A percentile compares a stretch with the other conserved stretches of the same genome.
phyloP scores from a whole-genome alignment of 2,797 vertebrate species.

The Rhincodon typus region DNA sequence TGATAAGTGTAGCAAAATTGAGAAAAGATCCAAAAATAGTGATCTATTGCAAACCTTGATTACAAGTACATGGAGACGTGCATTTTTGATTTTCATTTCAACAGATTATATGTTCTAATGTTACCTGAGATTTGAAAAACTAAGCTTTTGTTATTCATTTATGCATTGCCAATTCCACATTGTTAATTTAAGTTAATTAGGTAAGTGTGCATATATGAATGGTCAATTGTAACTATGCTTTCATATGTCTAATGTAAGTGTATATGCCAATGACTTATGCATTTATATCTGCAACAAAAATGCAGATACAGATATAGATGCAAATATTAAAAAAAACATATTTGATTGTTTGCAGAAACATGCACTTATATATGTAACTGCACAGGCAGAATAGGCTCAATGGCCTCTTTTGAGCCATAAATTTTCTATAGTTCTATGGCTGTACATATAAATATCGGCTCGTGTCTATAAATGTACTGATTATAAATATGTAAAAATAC shows the following conservation, averaged over 20 bases:
- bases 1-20: constrained; percentile 46
- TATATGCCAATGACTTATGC: background rate
- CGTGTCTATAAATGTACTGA: too few species aligned
- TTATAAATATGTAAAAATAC: background rate
- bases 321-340: background rate
- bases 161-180: background rate
- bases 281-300: background rate
- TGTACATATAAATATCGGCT: too few species aligned
- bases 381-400: too few species aligned
- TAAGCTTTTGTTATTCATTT: background rate
- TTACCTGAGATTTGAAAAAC: background rate
- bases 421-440: too few species aligned
- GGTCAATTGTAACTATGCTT: background rate
- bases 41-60: constrained; percentile 43
- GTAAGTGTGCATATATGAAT: too few species aligned
- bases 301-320: background rate
- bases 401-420: too few species aligned
- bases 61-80: background rate
- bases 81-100: background rate
- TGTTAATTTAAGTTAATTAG: background rate
- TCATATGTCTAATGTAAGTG: background rate
- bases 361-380: background rate
- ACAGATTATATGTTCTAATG: background rate
- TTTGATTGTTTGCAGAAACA: background rate
- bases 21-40: constrained; percentile 46